These are phyloP conservation scores for Orthosia cruda DNA, from an alignment of 2,888 invertebrate genomes.

Conservation along the genomic window DNA sequence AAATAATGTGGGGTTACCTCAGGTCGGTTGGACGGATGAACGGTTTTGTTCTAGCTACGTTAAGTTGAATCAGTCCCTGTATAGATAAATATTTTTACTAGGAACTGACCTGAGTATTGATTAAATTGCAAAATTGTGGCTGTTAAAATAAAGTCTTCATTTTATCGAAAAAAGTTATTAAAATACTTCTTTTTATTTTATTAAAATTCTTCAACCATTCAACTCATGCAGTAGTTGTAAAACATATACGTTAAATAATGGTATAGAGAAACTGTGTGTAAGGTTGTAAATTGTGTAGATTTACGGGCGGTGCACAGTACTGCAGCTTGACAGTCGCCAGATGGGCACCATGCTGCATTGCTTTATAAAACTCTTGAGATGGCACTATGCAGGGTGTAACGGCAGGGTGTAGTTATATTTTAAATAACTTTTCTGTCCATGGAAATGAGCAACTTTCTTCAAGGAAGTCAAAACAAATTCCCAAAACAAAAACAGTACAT, in stretches of 20 bases:
- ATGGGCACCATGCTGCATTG: conserved; percentile 72
- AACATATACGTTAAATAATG: conserved; percentile 19
- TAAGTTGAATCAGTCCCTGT: conserved; percentile 70
- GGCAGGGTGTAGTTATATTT: no score
- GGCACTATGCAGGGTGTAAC: neutral
- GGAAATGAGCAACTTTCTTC: no score
- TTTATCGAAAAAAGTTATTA: neutral
- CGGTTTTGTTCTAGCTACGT: conserved; percentile 79
- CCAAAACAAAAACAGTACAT: no score
- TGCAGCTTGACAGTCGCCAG: conserved; percentile 73
- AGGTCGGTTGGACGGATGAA: conserved; percentile 71
- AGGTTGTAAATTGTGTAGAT: conserved; percentile 78
- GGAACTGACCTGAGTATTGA: neutral
- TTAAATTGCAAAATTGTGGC: neutral
- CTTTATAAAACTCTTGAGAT: conserved; percentile 56
- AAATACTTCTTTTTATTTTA: neutral
- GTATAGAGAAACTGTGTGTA: conserved; percentile 58
- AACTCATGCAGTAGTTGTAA: neutral
- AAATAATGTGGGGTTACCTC: conserved; percentile 80
- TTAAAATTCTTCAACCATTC: neutral
- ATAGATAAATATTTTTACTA: conserved; percentile 16
- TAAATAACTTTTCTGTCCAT: no score
- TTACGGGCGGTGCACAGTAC: conserved; percentile 78
- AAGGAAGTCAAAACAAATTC: no score
- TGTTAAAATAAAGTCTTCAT: neutral